A percentile compares a stretch with the other conserved stretches of the same genome.
These are phyloP conservation scores for Oryzias javanicus DNA, from an alignment of 2,113 vertebrate genomes.

Conservation along the genomic window DNA sequence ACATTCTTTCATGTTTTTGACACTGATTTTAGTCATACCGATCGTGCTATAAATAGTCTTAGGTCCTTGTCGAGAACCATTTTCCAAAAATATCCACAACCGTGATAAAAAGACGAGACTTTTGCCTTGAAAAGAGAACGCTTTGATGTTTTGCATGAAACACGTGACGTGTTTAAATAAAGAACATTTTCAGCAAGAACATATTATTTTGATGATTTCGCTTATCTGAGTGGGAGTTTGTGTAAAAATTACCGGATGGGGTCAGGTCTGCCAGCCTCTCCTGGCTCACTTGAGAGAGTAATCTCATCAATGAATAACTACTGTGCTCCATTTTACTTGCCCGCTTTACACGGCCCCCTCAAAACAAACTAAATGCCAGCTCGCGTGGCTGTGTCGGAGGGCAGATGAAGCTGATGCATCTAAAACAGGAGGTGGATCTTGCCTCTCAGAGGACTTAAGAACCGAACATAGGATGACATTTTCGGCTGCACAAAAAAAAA, in stretches of 20 bases:
- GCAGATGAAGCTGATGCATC: slow-evolving; percentile 24
- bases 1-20: slow-evolving; percentile 21
- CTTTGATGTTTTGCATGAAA: neutral
- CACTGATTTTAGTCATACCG: slow-evolving; percentile 40
- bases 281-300: slow-evolving; percentile 19
- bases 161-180: neutral
- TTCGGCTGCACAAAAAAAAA: slow-evolving; percentile 26
- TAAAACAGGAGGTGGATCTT: slow-evolving; percentile 26
- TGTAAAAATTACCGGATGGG: slow-evolving; percentile 13
- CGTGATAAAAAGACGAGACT: slow-evolving; percentile 15
- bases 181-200: neutral
- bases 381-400: slow-evolving; percentile 16
- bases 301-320: slow-evolving; percentile 39
- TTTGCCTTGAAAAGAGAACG: neutral
- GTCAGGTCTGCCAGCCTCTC: slow-evolving; percentile 32
- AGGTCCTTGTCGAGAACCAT: slow-evolving; percentile 28
- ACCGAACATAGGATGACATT: slow-evolving; percentile 38
- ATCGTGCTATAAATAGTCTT: slow-evolving; percentile 52
- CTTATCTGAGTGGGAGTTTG: slow-evolving; percentile 6
- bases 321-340: slow-evolving; percentile 5
- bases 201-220: slow-evolving; percentile 8
- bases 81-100: slow-evolving; percentile 46
- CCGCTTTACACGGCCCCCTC: slow-evolving; percentile 26
- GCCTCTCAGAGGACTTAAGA: slow-evolving; percentile 14
- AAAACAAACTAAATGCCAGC: slow-evolving; percentile 27